Conservation (phyloP, 2,797 vertebrate species). For the Sebastiscus tertius region DNA sequence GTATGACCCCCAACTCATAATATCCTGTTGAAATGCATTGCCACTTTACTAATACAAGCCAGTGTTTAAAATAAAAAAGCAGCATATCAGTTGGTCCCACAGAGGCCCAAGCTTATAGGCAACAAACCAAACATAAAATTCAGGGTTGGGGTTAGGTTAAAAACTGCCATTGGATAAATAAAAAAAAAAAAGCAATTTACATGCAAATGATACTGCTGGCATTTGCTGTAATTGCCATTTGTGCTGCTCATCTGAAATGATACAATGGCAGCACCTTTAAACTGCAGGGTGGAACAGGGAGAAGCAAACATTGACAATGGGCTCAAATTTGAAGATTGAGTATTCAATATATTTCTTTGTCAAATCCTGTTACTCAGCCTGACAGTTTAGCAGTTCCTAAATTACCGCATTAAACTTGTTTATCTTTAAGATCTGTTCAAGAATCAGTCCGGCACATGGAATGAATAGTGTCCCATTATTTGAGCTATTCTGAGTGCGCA, state of each 20-base stretch:
- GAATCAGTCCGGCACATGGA: conserved; percentile 6
- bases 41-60: neutral
- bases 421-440: conserved; percentile 27
- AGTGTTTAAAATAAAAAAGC: conserved; percentile 24
- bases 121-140: conserved; percentile 48
- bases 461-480: conserved; percentile 33
- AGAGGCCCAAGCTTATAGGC: conserved; percentile 9
- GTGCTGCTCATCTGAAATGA: conserved; percentile 49
- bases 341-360: conserved; percentile 12
- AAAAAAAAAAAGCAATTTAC: conserved; percentile 73
- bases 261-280: conserved; percentile 49
- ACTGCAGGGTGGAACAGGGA: conserved; percentile 19
- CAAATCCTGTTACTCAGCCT: neutral
- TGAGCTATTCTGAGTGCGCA: conserved; percentile 39
- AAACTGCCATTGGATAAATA: conserved; percentile 61
- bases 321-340: conserved; percentile 27
- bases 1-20: neutral
- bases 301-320: neutral
- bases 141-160: conserved; percentile 43
- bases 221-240: conserved; percentile 72
- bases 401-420: conserved; percentile 45
- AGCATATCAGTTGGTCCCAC: conserved; percentile 30
- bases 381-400: conserved; percentile 16
- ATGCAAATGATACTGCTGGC: conserved; percentile 77
- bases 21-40: neutral